Conservation (phyloP, 1,140 invertebrate species). For the Cataglyphis hispanica region DNA sequence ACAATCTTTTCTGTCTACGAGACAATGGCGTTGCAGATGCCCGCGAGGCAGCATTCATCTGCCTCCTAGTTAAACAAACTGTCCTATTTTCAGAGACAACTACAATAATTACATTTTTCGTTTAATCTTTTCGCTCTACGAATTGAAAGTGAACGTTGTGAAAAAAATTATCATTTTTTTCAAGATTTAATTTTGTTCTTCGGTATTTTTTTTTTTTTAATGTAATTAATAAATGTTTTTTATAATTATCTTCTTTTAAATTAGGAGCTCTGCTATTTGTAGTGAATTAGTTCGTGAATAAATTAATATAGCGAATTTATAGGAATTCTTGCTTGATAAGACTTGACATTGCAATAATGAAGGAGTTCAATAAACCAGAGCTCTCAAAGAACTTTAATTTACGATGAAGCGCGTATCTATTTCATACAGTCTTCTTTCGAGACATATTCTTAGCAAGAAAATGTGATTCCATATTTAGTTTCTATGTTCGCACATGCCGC, state of each 20-base stretch:
- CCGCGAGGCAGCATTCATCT: not conserved
- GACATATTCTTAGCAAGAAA: not conserved
- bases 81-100: slow-evolving; percentile 28
- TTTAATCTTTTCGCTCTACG: slow-evolving; percentile 27
- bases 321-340: slow-evolving; percentile 13
- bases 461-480: not conserved
- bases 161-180: not conserved
- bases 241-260: not conserved
- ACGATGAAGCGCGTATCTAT: not conserved
- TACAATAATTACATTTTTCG: slow-evolving; percentile 33
- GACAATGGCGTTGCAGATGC: slow-evolving; percentile 15
- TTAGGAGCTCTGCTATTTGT: not conserved
- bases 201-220: not conserved
- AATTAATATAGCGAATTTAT: slow-evolving; percentile 19
- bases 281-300: not conserved
- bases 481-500: not conserved
- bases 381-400: slow-evolving; percentile 46
- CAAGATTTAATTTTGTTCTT: not conserved
- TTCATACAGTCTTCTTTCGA: not conserved
- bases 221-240: not conserved
- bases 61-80: not conserved
- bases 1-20: not conserved
- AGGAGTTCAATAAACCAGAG: not conserved
- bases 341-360: slow-evolving; percentile 29
- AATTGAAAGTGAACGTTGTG: not conserved